Base-by-base conservation (phyloP, 64 coral and sea anemone species). In the Hydrozoanthus tunicans region DNA sequence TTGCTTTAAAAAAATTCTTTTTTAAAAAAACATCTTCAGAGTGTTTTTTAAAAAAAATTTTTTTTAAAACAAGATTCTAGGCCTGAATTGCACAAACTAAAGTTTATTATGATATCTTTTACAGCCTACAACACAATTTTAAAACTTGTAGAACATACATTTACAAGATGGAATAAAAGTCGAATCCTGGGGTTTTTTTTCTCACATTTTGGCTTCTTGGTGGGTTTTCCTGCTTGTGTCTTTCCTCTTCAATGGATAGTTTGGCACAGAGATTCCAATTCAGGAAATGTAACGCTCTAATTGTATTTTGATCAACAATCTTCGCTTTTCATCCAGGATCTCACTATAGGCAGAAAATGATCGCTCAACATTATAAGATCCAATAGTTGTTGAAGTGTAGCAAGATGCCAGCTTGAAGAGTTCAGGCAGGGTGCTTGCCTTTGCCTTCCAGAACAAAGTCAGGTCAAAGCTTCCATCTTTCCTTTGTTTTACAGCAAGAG, bases 401-500 rank as follows among this genome's bases (percentile, higher is more conserved):
- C 51, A 54, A 5, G 74, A 77, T 6, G 74, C 51, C 0, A 77
- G 8, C 6, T 77, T 77, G 74, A 54, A 77, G 17, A 15, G 43
- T 24, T 89, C 78, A 5, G 93, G 93, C 5, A 94, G 56, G 1
- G 13, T n/a, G 7, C 9, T 61, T 59, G 59, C 88, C 77, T 85
- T 90, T 26, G 93, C 66, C 54, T 93, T 89, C 92, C 92, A 93
- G 27, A 93, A 93, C 52, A 86, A 9, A 17, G 7, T 79, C 54
- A 93, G 12, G 20, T 93, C 82, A 1, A 81, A 9, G 6, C 59
- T 55, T 6, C 70, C 67, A 8, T 81, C 66, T 6, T 9, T 94
- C 11, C 62, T 78, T 24, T 79, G 11, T 75, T 94, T 94, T 5
- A 91, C 73, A 77, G 62, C 71, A 6, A 5, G 6, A 11, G 81